Base-by-base conservation (phyloP, 2,888 invertebrate species). In the Macrosiphum euphorbiae region DNA sequence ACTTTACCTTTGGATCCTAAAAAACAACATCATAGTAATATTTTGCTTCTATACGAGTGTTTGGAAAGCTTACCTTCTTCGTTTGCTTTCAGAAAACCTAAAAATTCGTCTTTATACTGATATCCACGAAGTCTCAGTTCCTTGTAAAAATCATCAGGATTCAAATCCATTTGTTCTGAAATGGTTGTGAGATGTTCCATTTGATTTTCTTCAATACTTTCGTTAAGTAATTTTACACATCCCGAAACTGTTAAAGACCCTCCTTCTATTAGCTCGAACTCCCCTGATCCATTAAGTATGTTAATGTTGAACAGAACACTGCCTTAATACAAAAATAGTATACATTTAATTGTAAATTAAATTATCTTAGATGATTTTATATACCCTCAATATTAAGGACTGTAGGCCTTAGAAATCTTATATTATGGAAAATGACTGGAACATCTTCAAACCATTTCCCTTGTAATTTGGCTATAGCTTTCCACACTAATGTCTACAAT, bases 61-160 rank as follows among this genome's bases (percentile, higher is more conserved):
- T 55, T 47, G 3, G 10, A 28, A 55, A 85, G 44, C 20, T 13
- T 93, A 94, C 94, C 94, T 88, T 92, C 89, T 3, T 47, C 58
- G 35, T 94, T 93, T 8, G 96, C 95, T 61, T 95, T 95, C 5
- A 95, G 58, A 50, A 96, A 96, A n/a, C 96, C 96, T 95, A 95
- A 95, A 95, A 96, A 96, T 0, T 95, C 94, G 11, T 95, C 95
- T 8, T 95, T 95, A 94, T 96, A 96, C 90, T 96, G 97, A 95
- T 98, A 97, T 4, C 98, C 98, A 95, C 98, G 96, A 3, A 98
- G 96, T 95, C 97, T 96, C 88, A 98, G 96, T 95, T 97, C 97
- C 95, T 97, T 97, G 95, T 97, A 97, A 95, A 97, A 96, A 95
- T 97, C 97, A 1, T 90, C 61, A 16, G 87, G 10, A 24, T 94